A percentile compares a stretch with the other conserved stretches of the same genome.
Conservation (phyloP, 2,797 vertebrate genomes). For the Thaleichthys pacificus region DNA sequence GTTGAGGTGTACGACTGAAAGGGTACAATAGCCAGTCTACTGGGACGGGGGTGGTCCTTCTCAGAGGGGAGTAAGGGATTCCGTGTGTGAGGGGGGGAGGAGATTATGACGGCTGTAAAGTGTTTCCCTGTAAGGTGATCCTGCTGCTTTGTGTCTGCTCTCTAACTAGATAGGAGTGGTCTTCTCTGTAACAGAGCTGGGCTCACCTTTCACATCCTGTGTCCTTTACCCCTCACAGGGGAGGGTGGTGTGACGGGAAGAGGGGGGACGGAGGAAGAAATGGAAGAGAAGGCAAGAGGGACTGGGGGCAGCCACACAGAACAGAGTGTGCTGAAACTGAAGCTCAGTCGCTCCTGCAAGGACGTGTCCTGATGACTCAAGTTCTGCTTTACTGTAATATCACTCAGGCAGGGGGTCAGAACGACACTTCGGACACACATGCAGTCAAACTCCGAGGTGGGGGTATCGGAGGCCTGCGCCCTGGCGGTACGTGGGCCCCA, state of each 20-base stretch:
- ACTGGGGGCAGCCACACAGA: background rate
- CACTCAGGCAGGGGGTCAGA: background rate
- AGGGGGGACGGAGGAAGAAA: too few relatives aligned
- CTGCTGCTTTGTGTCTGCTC: conserved; percentile 47
- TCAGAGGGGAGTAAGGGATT: conserved; percentile 48
- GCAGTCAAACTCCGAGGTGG: background rate
- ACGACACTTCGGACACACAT: background rate
- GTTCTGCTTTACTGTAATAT: background rate
- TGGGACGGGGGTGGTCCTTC: conserved; percentile 19
- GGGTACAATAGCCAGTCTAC: conserved; percentile 43
- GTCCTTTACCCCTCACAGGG: conserved; percentile 14
- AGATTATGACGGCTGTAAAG: conserved; percentile 38
- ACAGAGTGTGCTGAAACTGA: conserved; percentile 9
- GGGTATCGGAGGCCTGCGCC: too few relatives aligned
- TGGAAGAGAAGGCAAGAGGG: too few relatives aligned
- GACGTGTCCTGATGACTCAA: background rate
- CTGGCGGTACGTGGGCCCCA: background rate
- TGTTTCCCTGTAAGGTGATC: conserved; percentile 50
- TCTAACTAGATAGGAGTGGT: conserved; percentile 30
- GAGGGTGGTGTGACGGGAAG: too few relatives aligned
- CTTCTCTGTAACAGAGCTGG: conserved; percentile 34
- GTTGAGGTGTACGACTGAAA: conserved; percentile 42
- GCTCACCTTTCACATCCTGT: conserved; percentile 51
- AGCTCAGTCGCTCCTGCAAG: background rate
- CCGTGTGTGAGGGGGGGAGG: conserved; percentile 36